Evolutionary conservation across 2,113 vertebrate species (phyloP).

Genomic region (Orcinus orca): DNA sequence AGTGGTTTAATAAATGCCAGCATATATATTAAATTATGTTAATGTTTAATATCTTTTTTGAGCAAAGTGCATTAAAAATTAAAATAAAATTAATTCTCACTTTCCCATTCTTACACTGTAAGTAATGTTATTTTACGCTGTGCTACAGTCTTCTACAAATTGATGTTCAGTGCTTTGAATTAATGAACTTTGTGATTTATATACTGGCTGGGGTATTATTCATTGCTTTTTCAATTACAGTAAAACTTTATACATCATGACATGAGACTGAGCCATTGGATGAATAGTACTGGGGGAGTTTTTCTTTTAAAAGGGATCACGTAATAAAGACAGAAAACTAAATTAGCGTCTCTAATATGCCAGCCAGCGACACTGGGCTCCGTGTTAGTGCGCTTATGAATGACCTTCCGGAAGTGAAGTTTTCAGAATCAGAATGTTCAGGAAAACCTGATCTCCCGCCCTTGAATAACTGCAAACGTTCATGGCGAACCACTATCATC

Average conservation of each 20-base stretch:
- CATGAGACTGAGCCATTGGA: conserved; percentile 61
- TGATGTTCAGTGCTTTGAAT: conserved; percentile 55
- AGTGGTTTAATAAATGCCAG: conserved; percentile 63
- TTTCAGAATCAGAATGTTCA: background rate
- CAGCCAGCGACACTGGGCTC: background rate
- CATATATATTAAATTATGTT: conserved; percentile 13
- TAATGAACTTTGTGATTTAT: conserved; percentile 74
- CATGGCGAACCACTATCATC: background rate
- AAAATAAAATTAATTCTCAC: conserved; percentile 63
- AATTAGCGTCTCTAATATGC: conserved; percentile 28
- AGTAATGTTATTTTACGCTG: conserved; percentile 63
- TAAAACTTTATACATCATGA: conserved; percentile 47
- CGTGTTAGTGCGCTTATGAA: background rate
- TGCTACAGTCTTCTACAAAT: conserved; percentile 44
- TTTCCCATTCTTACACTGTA: conserved; percentile 2
- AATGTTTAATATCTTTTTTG: conserved; percentile 55
- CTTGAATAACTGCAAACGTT: background rate
- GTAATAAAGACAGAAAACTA: conserved; percentile 64
- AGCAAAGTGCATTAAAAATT: conserved; percentile 67
- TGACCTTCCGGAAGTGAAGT: background rate
- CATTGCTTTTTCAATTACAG: conserved; percentile 72
- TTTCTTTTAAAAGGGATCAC: conserved; percentile 65
- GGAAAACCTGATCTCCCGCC: background rate
- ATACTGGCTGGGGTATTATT: conserved; percentile 65
- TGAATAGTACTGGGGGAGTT: conserved; percentile 27